Conservation (phyloP, 2,888 invertebrate genomes). For the Molorchus minor region DNA sequence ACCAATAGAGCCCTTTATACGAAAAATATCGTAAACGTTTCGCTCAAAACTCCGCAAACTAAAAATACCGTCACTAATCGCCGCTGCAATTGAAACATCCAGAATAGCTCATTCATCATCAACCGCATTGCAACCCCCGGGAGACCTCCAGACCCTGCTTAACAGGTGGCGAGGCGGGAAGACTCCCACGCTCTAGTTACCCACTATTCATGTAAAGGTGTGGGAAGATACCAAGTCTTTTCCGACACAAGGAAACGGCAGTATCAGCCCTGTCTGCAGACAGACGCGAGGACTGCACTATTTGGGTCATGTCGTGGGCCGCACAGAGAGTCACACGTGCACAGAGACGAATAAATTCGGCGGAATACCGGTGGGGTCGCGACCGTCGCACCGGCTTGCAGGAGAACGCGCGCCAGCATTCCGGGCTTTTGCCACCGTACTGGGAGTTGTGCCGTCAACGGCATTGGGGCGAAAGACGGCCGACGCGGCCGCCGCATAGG, state of each 20-base stretch:
- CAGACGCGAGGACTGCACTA: background rate
- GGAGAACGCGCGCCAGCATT: slow-evolving; percentile 41
- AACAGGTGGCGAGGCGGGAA: slow-evolving; percentile 11
- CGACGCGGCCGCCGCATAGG: slow-evolving; percentile 44
- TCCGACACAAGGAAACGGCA: background rate
- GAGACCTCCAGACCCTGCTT: background rate
- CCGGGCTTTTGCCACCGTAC: slow-evolving; percentile 50
- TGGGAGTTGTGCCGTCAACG: slow-evolving; percentile 44
- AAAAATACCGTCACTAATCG: too few relatives aligned
- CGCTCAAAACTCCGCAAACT: too few relatives aligned
- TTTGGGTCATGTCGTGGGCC: slow-evolving; percentile 12
- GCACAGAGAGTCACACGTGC: slow-evolving; percentile 6
- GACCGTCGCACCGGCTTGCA: slow-evolving; percentile 26
- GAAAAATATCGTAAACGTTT: too few relatives aligned
- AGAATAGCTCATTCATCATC: too few relatives aligned
- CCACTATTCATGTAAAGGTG: background rate
- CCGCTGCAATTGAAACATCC: too few relatives aligned
- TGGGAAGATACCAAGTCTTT: slow-evolving; percentile 13
- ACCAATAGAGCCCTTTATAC: too few relatives aligned
- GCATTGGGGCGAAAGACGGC: slow-evolving; percentile 33
- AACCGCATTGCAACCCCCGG: background rate
- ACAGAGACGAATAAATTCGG: slow-evolving; percentile 13
- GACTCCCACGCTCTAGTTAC: slow-evolving; percentile 5
- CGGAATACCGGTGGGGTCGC: slow-evolving; percentile 29
- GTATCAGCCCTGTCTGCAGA: slow-evolving; percentile 2